These are phyloP conservation scores for Eolophus roseicapilla DNA, from an alignment of 2,113 vertebrate genomes.

Conservation along the genomic window DNA sequence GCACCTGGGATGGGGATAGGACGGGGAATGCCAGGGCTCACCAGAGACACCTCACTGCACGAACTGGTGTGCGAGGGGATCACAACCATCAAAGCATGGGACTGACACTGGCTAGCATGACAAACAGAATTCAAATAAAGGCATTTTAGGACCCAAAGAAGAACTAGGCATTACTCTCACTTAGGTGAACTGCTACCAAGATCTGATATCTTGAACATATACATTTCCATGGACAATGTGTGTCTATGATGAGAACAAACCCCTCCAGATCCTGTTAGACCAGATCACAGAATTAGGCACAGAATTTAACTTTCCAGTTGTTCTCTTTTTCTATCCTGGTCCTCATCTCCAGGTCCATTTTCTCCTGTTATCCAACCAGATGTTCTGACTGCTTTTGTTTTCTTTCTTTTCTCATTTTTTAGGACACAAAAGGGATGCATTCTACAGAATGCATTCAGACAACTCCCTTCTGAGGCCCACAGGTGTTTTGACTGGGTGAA, in stretches of 20 bases:
- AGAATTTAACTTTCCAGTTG: neutral
- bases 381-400: neutral
- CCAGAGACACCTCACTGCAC: neutral
- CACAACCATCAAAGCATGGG: neutral
- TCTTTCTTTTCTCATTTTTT: neutral
- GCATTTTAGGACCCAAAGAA: neutral
- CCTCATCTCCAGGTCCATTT: neutral
- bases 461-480: neutral
- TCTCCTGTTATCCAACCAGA: neutral
- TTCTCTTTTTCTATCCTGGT: neutral
- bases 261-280: neutral
- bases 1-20: neutral
- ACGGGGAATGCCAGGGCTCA: neutral
- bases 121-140: neutral
- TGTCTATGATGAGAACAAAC: neutral
- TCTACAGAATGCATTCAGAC: neutral
- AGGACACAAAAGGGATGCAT: neutral
- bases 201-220: neutral
- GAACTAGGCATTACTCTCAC: neutral
- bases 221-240: neutral
- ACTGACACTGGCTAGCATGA: neutral
- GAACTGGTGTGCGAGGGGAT: neutral
- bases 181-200: neutral
- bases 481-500: neutral
- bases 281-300: neutral